These are phyloP conservation scores for Bembecia ichneumoniformis DNA, from an alignment of 2,888 invertebrate species.

Conservation along the genomic window DNA sequence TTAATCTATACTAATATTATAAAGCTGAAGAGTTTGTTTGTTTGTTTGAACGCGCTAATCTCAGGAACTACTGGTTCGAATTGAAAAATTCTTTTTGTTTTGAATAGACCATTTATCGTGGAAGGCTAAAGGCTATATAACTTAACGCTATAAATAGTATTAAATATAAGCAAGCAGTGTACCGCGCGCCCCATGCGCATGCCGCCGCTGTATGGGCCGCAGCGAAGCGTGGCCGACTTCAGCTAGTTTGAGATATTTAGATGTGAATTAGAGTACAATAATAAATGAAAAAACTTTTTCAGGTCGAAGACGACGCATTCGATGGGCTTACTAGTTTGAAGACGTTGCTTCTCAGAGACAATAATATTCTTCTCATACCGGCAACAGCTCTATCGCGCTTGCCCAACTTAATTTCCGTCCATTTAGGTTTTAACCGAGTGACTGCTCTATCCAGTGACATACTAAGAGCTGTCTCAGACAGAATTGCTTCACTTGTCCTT, in stretches of 20 bases:
- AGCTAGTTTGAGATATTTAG: background rate
- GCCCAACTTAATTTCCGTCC: slow-evolving; percentile 79
- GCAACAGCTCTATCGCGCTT: slow-evolving; percentile 86
- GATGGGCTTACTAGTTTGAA: slow-evolving; percentile 85
- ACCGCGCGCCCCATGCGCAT: background rate
- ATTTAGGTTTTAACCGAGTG: slow-evolving; percentile 88
- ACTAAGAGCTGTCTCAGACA: slow-evolving; percentile 79
- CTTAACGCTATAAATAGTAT: too few relatives aligned
- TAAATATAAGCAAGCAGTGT: background rate
- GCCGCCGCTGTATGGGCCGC: too few relatives aligned
- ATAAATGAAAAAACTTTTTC: slow-evolving; percentile 16
- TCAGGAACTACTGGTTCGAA: too few relatives aligned
- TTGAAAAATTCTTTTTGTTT: too few relatives aligned
- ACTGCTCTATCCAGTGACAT: slow-evolving; percentile 87
- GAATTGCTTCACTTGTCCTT: slow-evolving; percentile 80
- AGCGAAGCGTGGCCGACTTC: too few relatives aligned
- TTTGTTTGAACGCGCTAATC: too few relatives aligned
- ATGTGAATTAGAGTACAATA: slow-evolving; percentile 1
- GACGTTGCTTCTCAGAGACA: slow-evolving; percentile 85
- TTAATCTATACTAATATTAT: background rate
- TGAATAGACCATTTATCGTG: too few relatives aligned
- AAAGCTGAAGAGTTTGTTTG: too few relatives aligned
- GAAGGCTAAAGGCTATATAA: too few relatives aligned
- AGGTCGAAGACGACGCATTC: slow-evolving; percentile 91
- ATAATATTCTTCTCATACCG: slow-evolving; percentile 89